phyloP scores from a whole-genome alignment of 2,113 vertebrate species.

The Podarcis raffonei region DNA sequence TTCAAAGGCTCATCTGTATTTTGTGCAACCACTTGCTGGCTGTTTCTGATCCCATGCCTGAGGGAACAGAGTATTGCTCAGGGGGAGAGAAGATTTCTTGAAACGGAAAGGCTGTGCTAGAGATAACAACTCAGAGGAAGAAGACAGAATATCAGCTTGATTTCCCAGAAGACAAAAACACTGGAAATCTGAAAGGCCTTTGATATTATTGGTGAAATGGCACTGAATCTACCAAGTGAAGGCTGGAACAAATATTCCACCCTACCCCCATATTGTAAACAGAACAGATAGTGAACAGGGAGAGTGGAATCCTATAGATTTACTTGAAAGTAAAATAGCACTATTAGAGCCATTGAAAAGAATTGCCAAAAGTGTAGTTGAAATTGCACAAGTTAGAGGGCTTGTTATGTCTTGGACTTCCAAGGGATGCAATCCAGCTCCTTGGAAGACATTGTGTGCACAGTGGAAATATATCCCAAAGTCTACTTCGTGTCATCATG shows the following conservation, averaged over 20 bases:
- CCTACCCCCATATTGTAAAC: not conserved
- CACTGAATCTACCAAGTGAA: not conserved
- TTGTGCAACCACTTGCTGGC: not conserved
- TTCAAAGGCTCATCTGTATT: conserved; percentile 10
- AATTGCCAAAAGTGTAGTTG: not conserved
- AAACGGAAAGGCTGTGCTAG: not conserved
- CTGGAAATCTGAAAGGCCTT: not conserved
- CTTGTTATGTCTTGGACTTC: not conserved
- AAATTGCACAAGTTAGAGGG: not conserved
- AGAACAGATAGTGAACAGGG: not conserved
- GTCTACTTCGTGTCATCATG: not conserved
- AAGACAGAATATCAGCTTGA: not conserved
- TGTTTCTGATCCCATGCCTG: conserved; percentile 6
- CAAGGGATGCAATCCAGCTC: not conserved
- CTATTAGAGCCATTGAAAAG: not conserved
- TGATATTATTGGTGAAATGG: not conserved
- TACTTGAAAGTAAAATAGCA: not conserved
- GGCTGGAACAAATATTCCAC: not conserved
- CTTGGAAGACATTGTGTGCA: not conserved
- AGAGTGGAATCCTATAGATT: not conserved
- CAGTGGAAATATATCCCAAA: not conserved
- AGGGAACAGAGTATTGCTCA: not conserved
- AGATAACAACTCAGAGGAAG: not conserved
- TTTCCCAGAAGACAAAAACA: conserved; percentile 16
- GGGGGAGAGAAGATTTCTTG: not conserved